Percentiles rank a stretch among this genome's conserved stretches.
These are phyloP conservation scores for Cyrtonyx montezumae DNA, from an alignment of 2,113 vertebrate genomes.

Conservation along the genomic window DNA sequence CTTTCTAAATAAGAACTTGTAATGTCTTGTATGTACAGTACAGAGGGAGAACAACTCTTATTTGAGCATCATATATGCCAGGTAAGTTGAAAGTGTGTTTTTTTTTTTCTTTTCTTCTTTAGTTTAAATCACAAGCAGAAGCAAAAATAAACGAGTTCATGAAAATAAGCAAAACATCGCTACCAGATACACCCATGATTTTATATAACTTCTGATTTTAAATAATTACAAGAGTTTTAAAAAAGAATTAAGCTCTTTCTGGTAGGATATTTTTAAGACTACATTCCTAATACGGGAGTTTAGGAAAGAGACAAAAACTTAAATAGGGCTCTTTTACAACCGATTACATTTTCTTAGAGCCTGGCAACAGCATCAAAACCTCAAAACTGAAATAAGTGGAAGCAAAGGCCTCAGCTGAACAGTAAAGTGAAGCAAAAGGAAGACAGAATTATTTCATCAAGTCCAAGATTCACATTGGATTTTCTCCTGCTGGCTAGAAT, in stretches of 20 bases:
- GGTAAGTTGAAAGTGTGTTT: neutral
- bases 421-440: neutral
- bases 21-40: neutral
- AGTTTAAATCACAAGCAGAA: neutral
- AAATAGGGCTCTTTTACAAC: neutral
- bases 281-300: neutral
- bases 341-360: neutral
- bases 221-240: neutral
- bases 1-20: neutral
- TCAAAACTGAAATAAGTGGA: neutral
- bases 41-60: neutral
- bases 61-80: neutral
- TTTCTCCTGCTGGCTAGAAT: neutral
- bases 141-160: neutral
- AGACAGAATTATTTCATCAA: neutral
- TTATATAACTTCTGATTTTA: neutral
- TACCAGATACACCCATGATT: neutral
- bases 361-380: neutral
- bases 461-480: neutral
- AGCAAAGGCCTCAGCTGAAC: neutral
- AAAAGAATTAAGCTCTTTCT: neutral
- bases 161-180: neutral
- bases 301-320: slow-evolving; percentile 9
- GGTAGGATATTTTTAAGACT: neutral
- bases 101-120: neutral